A percentile compares a stretch with the other conserved stretches of the same genome.
Evolutionary conservation across 2,113 vertebrate genomes (phyloP).

Genomic region (Aldabrachelys gigantea): DNA sequence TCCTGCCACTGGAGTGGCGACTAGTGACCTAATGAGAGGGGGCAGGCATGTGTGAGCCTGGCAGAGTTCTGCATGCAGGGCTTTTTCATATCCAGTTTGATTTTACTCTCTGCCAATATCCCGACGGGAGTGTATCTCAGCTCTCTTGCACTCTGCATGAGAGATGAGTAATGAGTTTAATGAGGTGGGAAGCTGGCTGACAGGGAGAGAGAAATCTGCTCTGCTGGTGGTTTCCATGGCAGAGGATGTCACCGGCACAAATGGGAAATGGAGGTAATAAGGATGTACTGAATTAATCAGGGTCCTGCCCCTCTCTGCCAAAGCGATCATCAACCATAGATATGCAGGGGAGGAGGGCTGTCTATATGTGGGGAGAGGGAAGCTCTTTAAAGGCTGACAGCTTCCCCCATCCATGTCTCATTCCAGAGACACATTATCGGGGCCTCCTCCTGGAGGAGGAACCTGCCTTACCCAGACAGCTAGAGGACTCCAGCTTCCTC

Average conservation of each 20-base stretch:
- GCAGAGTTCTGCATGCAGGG: background rate
- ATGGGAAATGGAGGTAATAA: conserved; percentile 3
- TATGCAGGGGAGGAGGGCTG: background rate
- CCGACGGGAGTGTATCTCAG: conserved; percentile 19
- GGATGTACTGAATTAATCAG: background rate
- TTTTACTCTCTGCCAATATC: background rate
- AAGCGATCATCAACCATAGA: background rate
- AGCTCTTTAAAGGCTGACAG: background rate
- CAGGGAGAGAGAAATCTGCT: background rate
- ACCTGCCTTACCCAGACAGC: background rate
- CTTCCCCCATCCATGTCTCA: background rate
- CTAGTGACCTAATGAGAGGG: background rate
- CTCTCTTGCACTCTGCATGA: background rate
- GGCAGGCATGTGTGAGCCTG: background rate
- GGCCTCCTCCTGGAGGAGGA: background rate
- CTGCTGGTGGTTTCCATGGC: background rate
- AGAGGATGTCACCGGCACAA: background rate
- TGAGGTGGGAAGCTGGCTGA: conserved; percentile 23
- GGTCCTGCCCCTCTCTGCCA: background rate
- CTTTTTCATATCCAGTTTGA: background rate
- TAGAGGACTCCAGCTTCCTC: background rate
- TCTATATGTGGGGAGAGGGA: background rate
- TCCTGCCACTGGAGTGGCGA: background rate
- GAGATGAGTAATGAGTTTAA: background rate
- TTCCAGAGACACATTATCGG: background rate